Base-by-base conservation (phyloP, 2,888 invertebrate species). In the Therioaphis trifolii region DNA sequence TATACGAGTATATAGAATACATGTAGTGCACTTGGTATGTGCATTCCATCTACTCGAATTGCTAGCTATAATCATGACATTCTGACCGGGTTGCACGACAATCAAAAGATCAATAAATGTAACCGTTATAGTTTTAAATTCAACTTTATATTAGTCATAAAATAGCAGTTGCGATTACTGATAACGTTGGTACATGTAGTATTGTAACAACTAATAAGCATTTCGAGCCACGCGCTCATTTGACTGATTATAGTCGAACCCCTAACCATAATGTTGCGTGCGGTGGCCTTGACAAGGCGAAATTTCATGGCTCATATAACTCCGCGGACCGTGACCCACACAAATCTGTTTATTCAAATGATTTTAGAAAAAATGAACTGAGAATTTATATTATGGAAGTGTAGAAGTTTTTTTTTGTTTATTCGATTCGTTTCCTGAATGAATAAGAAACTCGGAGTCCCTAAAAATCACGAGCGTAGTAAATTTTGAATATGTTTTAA, bases 271-370 rank as follows among this genome's bases (percentile, higher is more conserved):
- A 11, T 63, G 29, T 18, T 63, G 24, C 18, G 27, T 24, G 5
- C 27, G 52, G 63, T n/a, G 61, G 21, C 80, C 82, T 82, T 82
- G 82, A 40, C 68, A 79, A 79, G 78, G 40, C 78, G 40, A 82
- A 66, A 72, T 72, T 61, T 11, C 52, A 82, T 29, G 40, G 74
- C 24, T 74, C 35, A 46, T 74, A 74, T 72, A 49, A 74, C 21
- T 66, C 52, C 52, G 52, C 18, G 24, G 52, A 82, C 74, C 82
- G 82, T 82, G 63, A 82, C 74, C 74, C 52, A 46, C 40, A 71
- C 82, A 61, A 69, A 72, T 72, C 46, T 61, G 58, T 61, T 63
- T 63, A 46, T 61, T 63, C 29, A 82, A 63, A 72, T 35, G 5
- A 49, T 82, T 82, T 77, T n/a, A 46, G 61, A 9, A 43, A 46